Evolutionary conservation across 1,140 invertebrate genomes (phyloP).

Genomic region (Cataglyphis hispanica): DNA sequence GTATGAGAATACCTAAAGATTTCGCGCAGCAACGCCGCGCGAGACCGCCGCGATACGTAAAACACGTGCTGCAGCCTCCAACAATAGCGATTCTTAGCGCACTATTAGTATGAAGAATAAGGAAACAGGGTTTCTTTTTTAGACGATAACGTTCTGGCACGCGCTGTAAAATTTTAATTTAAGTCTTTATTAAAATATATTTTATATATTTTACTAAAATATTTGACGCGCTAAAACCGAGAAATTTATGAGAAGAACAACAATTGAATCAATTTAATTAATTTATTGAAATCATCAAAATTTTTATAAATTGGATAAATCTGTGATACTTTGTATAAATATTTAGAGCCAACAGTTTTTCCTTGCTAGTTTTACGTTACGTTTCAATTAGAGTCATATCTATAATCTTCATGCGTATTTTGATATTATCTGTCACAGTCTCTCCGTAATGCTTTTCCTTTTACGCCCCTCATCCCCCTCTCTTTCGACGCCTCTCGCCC

Average conservation of each 20-base stretch:
- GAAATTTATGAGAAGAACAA: neutral
- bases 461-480: neutral
- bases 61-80: constrained; percentile 1
- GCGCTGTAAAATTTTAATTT: neutral
- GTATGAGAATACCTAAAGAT: constrained; percentile 54
- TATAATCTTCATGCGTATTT: constrained; percentile 41
- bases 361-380: neutral
- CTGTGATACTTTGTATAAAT: neutral
- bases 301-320: neutral
- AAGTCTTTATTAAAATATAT: too few species aligned
- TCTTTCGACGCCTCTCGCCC: neutral
- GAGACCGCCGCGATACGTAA: constrained; percentile 9
- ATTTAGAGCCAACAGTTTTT: constrained; percentile 2
- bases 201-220: neutral
- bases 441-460: constrained; percentile 32
- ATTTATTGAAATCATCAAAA: neutral
- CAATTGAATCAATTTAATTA: neutral
- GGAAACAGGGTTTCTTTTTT: neutral
- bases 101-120: neutral
- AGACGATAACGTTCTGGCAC: neutral
- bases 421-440: constrained; percentile 56
- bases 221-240: too few species aligned
- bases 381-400: constrained; percentile 40
- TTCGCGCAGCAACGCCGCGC: constrained; percentile 13
- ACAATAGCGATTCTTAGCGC: constrained; percentile 15